Percentiles rank a stretch among this genome's conserved stretches.
These are phyloP conservation scores for Leucophenga montana DNA, from an alignment of 2,888 invertebrate genomes.

Conservation along the genomic window DNA sequence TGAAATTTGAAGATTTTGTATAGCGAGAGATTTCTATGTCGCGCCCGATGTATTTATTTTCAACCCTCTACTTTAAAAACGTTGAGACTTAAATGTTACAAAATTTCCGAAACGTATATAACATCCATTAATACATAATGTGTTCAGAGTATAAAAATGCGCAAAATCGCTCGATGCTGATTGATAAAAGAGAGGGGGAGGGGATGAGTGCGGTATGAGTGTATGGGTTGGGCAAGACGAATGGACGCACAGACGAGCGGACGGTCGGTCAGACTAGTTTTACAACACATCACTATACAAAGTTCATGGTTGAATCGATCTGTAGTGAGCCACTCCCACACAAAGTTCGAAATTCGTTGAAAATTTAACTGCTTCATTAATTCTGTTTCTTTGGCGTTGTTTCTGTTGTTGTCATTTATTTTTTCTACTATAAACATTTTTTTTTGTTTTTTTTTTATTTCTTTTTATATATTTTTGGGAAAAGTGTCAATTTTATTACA, in stretches of 20 bases:
- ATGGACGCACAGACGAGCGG: not conserved
- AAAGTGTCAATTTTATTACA: not conserved
- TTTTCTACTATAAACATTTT: no score
- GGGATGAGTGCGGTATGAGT: no score
- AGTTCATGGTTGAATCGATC: constrained; percentile 46
- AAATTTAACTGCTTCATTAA: constrained; percentile 12
- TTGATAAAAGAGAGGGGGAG: not conserved
- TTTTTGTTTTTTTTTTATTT: no score
- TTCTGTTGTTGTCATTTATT: no score
- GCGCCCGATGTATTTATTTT: no score
- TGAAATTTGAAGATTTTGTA: no score
- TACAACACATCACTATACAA: not conserved
- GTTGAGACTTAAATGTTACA: no score
- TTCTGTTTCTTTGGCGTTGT: not conserved
- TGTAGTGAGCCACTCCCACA: constrained; percentile 5
- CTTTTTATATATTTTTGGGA: not conserved
- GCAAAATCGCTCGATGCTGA: not conserved
- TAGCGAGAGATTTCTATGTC: no score
- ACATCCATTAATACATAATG: no score
- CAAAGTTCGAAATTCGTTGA: not conserved
- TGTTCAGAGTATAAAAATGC: not conserved
- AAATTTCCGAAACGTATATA: no score
- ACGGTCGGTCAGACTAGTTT: not conserved
- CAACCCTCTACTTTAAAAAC: no score
- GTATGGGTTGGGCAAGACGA: not conserved